Conservation (phyloP, 2,113 vertebrate genomes). For the Acrocephalus kingi region DNA sequence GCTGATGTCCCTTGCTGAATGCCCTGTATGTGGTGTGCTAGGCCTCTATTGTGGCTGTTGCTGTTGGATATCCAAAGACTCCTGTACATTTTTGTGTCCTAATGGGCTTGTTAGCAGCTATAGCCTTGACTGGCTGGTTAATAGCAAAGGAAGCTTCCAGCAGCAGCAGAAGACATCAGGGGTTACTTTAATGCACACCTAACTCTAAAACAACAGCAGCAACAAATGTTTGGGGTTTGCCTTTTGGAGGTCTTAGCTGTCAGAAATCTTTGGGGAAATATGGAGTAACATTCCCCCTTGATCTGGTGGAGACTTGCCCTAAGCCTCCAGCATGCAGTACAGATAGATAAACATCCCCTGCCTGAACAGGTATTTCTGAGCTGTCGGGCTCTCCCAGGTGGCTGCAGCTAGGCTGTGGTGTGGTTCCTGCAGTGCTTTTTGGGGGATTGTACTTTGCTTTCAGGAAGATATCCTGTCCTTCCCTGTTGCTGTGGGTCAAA, state of each 20-base stretch:
- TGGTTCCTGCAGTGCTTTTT: not conserved
- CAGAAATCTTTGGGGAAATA: not conserved
- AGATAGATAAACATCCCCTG: not conserved
- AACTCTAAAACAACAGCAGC: not conserved
- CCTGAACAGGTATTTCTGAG: not conserved
- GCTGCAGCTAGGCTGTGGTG: not conserved
- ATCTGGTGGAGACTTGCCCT: not conserved
- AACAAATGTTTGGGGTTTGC: not conserved
- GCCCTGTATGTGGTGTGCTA: not conserved
- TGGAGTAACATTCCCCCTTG: not conserved
- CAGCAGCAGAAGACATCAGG: fast-evolving
- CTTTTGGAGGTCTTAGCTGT: not conserved
- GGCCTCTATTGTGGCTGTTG: not conserved
- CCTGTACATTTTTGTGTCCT: not conserved
- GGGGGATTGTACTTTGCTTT: not conserved
- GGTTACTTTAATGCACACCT: not conserved
- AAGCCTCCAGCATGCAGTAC: not conserved
- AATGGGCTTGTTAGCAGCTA: not conserved
- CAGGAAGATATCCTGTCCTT: not conserved
- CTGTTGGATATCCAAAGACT: not conserved
- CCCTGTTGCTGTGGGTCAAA: not conserved
- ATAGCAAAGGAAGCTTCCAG: not conserved
- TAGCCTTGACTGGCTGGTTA: not conserved
- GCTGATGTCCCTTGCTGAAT: not conserved
- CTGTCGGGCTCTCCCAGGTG: not conserved